These are phyloP conservation scores for Arctopsyche grandis DNA, from an alignment of 1,140 invertebrate species.

Conservation along the genomic window DNA sequence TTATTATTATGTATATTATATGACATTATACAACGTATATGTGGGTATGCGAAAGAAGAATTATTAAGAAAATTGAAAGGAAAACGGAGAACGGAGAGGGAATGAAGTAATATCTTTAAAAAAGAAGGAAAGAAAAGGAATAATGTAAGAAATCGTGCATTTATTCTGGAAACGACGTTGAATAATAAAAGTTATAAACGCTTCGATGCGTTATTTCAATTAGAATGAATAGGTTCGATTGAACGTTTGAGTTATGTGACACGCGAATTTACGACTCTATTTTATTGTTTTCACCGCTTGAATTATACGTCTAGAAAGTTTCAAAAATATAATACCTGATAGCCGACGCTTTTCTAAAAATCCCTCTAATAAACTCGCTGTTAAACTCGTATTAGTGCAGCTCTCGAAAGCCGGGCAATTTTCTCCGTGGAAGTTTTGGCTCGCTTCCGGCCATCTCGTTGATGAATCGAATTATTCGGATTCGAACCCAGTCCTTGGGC, in stretches of 20 bases:
- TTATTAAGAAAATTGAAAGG: neutral
- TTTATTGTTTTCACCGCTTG: slow-evolving; percentile 10
- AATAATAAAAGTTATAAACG: slow-evolving; percentile 12
- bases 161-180: neutral
- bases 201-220: slow-evolving; percentile 1
- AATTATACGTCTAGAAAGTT: slow-evolving; percentile 8
- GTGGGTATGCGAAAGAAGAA: neutral
- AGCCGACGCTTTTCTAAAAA: too few species aligned
- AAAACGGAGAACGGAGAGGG: neutral
- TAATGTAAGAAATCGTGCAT: neutral
- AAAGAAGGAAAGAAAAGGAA: neutral
- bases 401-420: too few species aligned
- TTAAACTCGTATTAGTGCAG: too few species aligned
- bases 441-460: too few species aligned
- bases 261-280: slow-evolving; percentile 7
- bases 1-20: too few species aligned
- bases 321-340: neutral
- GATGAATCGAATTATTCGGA: too few species aligned
- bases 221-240: neutral
- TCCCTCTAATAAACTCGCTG: too few species aligned
- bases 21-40: neutral
- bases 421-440: too few species aligned
- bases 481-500: too few species aligned
- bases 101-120: neutral
- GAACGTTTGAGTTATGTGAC: slow-evolving; percentile 17